Percentiles rank a stretch among this genome's conserved stretches.
phyloP scores from a whole-genome alignment of 2,113 vertebrate genomes.

The Pipra filicauda region DNA sequence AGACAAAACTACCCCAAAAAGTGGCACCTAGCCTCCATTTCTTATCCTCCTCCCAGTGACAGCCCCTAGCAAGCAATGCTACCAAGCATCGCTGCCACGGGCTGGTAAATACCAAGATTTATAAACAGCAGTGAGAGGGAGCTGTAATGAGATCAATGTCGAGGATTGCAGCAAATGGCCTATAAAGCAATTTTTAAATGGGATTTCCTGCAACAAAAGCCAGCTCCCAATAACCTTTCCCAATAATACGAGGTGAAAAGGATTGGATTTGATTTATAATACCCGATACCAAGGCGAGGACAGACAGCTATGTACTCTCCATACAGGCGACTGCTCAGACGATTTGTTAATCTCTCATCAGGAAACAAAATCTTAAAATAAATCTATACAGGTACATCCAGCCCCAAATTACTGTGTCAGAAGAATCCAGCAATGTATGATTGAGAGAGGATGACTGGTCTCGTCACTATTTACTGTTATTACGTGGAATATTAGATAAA shows the following conservation, averaged over 20 bases:
- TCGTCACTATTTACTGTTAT: not conserved
- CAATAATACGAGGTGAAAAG: not conserved
- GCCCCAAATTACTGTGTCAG: not conserved
- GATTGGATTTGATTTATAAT: not conserved
- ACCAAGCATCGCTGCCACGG: not conserved
- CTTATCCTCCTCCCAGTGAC: not conserved
- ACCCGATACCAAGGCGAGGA: not conserved
- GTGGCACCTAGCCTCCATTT: not conserved
- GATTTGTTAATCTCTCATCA: not conserved
- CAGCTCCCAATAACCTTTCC: not conserved
- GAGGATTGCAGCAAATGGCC: conserved; percentile 48
- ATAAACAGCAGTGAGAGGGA: not conserved
- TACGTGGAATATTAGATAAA: not conserved
- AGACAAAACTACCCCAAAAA: not conserved
- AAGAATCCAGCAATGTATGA: not conserved
- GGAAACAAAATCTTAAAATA: not conserved
- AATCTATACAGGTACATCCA: not conserved
- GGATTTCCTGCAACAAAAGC: conserved; percentile 43
- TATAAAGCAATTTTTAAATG: conserved; percentile 45
- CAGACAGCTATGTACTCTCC: not conserved
- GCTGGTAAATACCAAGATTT: conserved; percentile 11
- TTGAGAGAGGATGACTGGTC: not conserved
- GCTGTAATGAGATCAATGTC: conserved; percentile 29
- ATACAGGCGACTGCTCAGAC: not conserved
- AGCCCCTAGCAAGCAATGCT: not conserved